These are phyloP conservation scores for Heliconius eleuchia DNA, from an alignment of 1,140 invertebrate genomes.

Conservation along the genomic window DNA sequence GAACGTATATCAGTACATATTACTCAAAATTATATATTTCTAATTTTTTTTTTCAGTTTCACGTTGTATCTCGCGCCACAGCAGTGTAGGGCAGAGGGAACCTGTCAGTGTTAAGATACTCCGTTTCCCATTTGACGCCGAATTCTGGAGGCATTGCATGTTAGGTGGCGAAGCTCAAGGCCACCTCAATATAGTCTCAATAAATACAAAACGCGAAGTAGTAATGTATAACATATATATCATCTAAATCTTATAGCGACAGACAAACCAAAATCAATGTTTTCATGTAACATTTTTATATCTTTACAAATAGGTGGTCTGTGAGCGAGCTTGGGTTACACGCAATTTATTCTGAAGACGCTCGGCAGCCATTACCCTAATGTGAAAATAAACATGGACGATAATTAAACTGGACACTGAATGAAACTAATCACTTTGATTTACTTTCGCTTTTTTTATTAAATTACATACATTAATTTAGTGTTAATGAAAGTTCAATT, in stretches of 20 bases:
- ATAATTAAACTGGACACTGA: conserved; percentile 70
- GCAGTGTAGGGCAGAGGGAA: no score
- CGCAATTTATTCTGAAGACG: conserved; percentile 69
- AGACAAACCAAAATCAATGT: background rate
- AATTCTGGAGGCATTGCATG: no score
- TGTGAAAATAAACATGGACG: conserved; percentile 73
- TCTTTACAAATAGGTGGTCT: conserved; percentile 6
- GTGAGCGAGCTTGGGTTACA: conserved; percentile 43
- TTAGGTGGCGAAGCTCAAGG: no score
- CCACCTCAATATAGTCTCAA: no score
- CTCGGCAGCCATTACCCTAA: conserved; percentile 73
- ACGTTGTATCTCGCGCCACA: no score
- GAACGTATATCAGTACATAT: no score
- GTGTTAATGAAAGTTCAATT: no score
- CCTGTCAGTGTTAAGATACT: no score
- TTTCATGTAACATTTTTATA: background rate
- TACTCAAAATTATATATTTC: no score
- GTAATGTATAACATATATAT: background rate
- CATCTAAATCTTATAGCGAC: background rate
- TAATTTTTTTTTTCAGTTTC: no score
- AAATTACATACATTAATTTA: background rate
- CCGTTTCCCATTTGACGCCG: no score
- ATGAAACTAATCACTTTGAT: conserved; percentile 64
- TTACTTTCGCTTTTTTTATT: background rate
- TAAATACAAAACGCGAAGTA: no score